phyloP scores from a whole-genome alignment of 2,888 invertebrate genomes.

The Adineta ricciae region DNA sequence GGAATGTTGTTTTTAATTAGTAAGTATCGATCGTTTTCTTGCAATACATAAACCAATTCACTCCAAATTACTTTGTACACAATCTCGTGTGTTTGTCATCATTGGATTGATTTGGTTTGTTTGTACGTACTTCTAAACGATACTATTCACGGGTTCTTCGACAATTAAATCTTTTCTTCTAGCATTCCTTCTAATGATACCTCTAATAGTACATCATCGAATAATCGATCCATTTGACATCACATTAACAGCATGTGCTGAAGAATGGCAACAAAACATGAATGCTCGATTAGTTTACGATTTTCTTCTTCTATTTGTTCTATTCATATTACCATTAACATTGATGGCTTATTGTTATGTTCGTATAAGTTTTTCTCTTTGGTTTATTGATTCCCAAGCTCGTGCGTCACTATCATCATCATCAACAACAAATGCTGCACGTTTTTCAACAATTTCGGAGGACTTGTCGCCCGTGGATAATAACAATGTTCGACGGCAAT shows the following conservation, averaged over 20 bases:
- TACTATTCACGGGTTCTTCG: not conserved
- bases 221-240: not conserved
- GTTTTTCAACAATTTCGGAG: not conserved
- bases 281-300: slow-evolving; percentile 30
- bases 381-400: slow-evolving; percentile 18
- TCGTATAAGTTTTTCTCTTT: slow-evolving; percentile 24
- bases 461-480: not conserved
- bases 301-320: slow-evolving; percentile 20
- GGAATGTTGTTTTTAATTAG: not conserved
- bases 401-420: not conserved
- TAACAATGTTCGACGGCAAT: not conserved
- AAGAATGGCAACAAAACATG: slow-evolving; percentile 10
- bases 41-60: slow-evolving; percentile 33
- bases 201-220: slow-evolving; percentile 1
- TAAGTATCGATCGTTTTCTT: slow-evolving; percentile 31
- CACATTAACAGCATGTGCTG: slow-evolving; percentile 1
- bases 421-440: not conserved
- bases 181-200: not conserved
- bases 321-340: slow-evolving; percentile 30
- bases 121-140: not conserved
- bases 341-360: slow-evolving; percentile 31
- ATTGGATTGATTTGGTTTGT: slow-evolving; percentile 14
- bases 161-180: not conserved
- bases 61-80: slow-evolving; percentile 29
- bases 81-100: not conserved